Evolutionary conservation across 1,140 invertebrate species (phyloP).

Genomic region (Nomia melanderi): DNA sequence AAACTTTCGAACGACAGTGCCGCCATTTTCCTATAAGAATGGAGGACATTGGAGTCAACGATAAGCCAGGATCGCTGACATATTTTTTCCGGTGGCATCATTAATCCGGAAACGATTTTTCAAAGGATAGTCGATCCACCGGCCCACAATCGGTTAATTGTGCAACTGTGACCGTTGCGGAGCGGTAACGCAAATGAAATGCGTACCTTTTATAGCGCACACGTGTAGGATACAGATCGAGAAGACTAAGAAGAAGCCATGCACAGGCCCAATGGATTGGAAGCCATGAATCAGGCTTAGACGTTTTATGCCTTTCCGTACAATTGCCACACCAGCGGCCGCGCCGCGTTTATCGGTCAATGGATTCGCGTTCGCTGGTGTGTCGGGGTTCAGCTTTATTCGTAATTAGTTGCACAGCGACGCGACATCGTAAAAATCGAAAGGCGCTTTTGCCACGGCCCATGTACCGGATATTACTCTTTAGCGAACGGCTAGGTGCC

Average conservation of each 20-base stretch:
- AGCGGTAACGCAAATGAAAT: background rate
- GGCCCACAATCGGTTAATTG: background rate
- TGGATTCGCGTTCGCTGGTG: constrained; percentile 24
- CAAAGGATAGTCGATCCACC: too few species aligned
- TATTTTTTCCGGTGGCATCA: too few species aligned
- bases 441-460: background rate
- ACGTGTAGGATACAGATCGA: constrained; percentile 3
- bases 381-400: constrained; percentile 16
- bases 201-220: background rate
- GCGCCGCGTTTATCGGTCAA: constrained; percentile 21
- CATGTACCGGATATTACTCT: constrained; percentile 40
- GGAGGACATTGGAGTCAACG: too few species aligned
- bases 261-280: background rate
- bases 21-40: too few species aligned
- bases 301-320: constrained; percentile 19
- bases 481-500: constrained; percentile 1
- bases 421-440: constrained; percentile 35
- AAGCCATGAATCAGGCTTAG: constrained; percentile 24
- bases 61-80: too few species aligned
- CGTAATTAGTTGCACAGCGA: constrained; percentile 30
- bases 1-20: too few species aligned
- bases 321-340: background rate
- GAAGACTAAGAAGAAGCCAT: background rate
- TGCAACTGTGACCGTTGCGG: background rate
- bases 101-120: too few species aligned